Conservation (phyloP, 2,888 invertebrate species). For the Synergus japonicus region DNA sequence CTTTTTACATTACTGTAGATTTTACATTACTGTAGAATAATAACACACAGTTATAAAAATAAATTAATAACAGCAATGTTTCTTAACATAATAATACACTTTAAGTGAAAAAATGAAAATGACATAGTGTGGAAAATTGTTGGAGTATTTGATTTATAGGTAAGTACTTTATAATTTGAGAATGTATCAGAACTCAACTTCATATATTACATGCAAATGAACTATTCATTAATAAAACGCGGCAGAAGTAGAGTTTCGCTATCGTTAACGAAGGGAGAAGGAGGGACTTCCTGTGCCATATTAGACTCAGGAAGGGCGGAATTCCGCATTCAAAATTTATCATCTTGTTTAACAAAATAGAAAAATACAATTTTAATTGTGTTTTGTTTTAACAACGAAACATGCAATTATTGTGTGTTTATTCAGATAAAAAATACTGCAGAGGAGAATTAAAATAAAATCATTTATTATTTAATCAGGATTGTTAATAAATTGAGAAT, state of each 20-base stretch:
- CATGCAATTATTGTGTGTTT: too few species aligned
- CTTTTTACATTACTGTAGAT: too few species aligned
- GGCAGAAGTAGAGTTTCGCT: neutral
- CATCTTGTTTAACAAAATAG: neutral
- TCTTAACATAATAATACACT: too few species aligned
- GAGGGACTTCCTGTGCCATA: constrained; percentile 11
- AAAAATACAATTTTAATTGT: too few species aligned
- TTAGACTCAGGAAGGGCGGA: neutral
- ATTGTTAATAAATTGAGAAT: neutral
- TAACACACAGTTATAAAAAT: too few species aligned
- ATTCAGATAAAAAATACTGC: too few species aligned
- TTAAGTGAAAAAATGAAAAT: too few species aligned
- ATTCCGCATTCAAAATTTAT: neutral
- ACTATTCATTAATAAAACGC: constrained; percentile 7
- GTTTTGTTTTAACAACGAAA: too few species aligned
- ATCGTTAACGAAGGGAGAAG: neutral
- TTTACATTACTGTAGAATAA: neutral
- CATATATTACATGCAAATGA: neutral
- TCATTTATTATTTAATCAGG: neutral
- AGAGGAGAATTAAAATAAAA: too few species aligned
- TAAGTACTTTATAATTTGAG: constrained; percentile 1
- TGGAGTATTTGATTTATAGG: neutral
- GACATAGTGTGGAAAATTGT: neutral
- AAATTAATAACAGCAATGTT: too few species aligned
- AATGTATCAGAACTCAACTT: neutral